Evolutionary conservation across 2,888 invertebrate genomes (phyloP).

Genomic region (Nineta flava): DNA sequence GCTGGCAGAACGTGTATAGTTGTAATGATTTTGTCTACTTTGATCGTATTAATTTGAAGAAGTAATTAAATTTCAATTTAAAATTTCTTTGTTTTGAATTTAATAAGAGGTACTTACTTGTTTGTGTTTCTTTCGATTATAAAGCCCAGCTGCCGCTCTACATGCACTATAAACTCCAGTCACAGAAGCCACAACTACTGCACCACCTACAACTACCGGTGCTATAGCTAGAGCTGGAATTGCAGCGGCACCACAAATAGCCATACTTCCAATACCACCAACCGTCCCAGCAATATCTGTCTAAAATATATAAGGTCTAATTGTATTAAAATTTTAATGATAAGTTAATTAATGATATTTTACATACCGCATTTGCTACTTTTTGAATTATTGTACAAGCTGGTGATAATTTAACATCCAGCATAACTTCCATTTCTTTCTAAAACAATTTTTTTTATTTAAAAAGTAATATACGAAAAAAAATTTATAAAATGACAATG

Average conservation of each 20-base stretch:
- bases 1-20: too few relatives aligned
- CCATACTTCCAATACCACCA: constrained; percentile 21
- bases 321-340: not conserved
- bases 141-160: constrained; percentile 31
- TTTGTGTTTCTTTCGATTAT: constrained; percentile 32
- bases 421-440: not conserved
- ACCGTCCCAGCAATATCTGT: constrained; percentile 16
- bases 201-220: constrained; percentile 17
- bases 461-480: too few relatives aligned
- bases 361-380: not conserved
- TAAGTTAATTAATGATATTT: not conserved
- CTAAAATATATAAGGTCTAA: not conserved
- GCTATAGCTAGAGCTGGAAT: constrained; percentile 15
- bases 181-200: constrained; percentile 26
- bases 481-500: too few relatives aligned
- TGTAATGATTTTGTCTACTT: too few relatives aligned
- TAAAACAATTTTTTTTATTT: not conserved
- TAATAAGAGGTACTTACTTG: constrained; percentile 25
- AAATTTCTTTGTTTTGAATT: too few relatives aligned
- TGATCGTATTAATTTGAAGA: too few relatives aligned
- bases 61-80: too few relatives aligned
- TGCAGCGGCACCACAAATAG: constrained; percentile 16
- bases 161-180: constrained; percentile 36
- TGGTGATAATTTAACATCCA: not conserved
- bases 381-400: not conserved